A percentile compares a stretch with the other conserved stretches of the same genome.
phyloP scores from a whole-genome alignment of 2,113 vertebrate species.

The Oceanodroma tethys region DNA sequence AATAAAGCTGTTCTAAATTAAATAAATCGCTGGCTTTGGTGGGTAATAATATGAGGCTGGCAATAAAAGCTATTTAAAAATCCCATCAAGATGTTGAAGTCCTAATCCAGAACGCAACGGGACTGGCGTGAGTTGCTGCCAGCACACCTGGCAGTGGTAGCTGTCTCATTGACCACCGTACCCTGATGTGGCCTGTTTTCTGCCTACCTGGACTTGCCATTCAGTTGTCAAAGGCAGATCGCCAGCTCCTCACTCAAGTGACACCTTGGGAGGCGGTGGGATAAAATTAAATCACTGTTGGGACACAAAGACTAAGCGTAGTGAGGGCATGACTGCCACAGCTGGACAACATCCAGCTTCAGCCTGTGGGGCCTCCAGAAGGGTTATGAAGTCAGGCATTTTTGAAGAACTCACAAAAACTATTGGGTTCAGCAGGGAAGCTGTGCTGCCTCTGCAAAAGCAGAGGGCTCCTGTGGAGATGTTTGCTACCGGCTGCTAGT shows the following conservation, averaged over 20 bases:
- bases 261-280: not conserved
- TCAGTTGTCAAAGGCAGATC: not conserved
- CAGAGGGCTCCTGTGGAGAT: not conserved
- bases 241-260: not conserved
- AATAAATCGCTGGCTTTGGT: not conserved
- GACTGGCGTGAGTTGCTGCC: accelerated
- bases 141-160: not conserved
- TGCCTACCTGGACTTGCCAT: not conserved
- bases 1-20: conserved; percentile 11
- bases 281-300: not conserved
- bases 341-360: not conserved
- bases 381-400: not conserved
- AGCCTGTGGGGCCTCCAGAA: not conserved
- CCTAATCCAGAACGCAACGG: not conserved
- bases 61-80: not conserved
- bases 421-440: not conserved
- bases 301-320: not conserved
- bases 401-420: not conserved
- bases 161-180: not conserved
- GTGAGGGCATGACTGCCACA: not conserved
- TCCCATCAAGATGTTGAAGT: not conserved
- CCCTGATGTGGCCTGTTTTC: not conserved
- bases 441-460: not conserved
- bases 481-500: not conserved
- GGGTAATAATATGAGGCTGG: not conserved